phyloP scores from a whole-genome alignment of 2,113 vertebrate genomes.

The Tricholaema leucomelas region DNA sequence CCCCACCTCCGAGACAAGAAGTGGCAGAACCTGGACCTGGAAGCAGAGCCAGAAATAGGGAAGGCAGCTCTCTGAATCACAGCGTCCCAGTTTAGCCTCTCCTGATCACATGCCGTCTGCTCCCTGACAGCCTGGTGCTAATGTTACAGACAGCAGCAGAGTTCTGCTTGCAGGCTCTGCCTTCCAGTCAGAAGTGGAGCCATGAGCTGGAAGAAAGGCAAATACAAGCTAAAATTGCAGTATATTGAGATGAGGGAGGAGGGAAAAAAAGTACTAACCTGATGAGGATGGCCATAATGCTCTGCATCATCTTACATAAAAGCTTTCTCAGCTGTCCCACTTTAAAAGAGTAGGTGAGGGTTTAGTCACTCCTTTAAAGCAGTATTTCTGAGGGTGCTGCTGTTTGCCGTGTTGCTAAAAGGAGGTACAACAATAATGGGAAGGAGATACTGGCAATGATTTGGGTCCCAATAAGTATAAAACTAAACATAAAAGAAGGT shows the following conservation, averaged over 20 bases:
- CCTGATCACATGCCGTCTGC: conserved; percentile 12
- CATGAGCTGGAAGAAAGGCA: conserved; percentile 16
- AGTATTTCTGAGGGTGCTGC: not conserved
- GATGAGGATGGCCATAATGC: not conserved
- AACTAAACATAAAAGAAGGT: not conserved
- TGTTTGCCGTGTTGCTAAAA: not conserved
- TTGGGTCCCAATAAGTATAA: not conserved
- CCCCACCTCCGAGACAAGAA: rapidly evolving
- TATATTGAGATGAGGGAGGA: not conserved
- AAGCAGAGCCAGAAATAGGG: conserved; percentile 36
- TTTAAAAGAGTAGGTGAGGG: conserved; percentile 30
- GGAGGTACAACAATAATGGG: not conserved
- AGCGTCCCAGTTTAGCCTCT: conserved; percentile 9
- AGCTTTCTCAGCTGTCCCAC: not conserved
- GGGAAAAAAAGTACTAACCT: not conserved
- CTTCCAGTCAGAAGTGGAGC: not conserved
- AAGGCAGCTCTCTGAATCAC: not conserved
- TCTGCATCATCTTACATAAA: conserved; percentile 30
- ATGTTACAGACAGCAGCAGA: conserved; percentile 2
- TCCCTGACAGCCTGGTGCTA: not conserved
- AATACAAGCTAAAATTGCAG: conserved; percentile 28
- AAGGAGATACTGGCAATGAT: not conserved
- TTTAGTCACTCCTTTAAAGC: conserved; percentile 4
- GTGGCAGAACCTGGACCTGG: not conserved
- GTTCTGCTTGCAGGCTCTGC: not conserved